These are phyloP conservation scores for Ciconia stormi DNA, from an alignment of 2,113 vertebrate genomes.

Conservation along the genomic window DNA sequence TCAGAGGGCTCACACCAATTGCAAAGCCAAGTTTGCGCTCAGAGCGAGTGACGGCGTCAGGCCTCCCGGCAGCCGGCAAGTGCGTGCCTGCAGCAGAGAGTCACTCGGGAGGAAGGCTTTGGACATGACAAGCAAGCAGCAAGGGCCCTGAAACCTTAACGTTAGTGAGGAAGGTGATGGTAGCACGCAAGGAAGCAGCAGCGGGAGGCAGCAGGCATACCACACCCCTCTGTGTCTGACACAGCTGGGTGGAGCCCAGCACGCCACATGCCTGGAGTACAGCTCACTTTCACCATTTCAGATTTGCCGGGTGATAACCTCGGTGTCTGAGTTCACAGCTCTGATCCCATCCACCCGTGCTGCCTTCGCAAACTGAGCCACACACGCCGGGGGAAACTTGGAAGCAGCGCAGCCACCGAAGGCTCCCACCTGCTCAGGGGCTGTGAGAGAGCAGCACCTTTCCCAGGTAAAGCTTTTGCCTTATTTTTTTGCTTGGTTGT, in stretches of 20 bases:
- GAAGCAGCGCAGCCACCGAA: background rate
- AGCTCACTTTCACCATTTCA: background rate
- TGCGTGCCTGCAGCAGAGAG: background rate
- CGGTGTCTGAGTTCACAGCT: background rate
- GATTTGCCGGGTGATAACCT: constrained; percentile 47
- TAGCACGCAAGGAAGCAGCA: background rate
- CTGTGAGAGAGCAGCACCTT: background rate
- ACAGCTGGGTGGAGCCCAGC: background rate
- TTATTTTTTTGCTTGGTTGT: background rate
- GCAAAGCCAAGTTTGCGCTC: background rate
- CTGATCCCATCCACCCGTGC: constrained; percentile 50
- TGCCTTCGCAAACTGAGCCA: background rate
- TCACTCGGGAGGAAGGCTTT: background rate
- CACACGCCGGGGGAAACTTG: background rate
- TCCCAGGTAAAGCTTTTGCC: constrained; percentile 55
- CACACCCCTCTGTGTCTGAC: background rate
- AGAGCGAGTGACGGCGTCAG: accelerated
- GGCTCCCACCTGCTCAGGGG: background rate
- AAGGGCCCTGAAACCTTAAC: background rate
- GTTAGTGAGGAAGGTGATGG: background rate
- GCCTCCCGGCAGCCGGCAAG: background rate
- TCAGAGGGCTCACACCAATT: accelerated
- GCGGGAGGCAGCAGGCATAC: background rate
- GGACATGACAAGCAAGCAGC: background rate
- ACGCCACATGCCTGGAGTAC: accelerated